Conservation (phyloP, 2,113 vertebrate genomes). For the Rhinogobius similis region DNA sequence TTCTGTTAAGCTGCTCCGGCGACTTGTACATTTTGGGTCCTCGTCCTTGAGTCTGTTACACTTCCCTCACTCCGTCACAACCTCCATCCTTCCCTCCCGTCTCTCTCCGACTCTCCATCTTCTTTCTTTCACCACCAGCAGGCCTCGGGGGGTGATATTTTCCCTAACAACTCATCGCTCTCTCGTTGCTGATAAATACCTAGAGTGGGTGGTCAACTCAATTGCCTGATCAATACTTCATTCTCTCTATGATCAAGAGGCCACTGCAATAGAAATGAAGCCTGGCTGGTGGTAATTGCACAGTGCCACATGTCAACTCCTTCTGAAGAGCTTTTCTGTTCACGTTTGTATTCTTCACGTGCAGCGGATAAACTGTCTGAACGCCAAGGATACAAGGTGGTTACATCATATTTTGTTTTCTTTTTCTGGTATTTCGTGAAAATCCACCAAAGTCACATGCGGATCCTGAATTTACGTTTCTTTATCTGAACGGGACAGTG, state of each 20-base stretch:
- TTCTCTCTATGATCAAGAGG: neutral
- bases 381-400: neutral
- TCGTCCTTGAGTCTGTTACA: no score
- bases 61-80: no score
- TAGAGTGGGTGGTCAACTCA: neutral
- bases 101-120: neutral
- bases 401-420: no score
- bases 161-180: neutral
- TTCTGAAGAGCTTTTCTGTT: neutral
- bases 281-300: neutral
- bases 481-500: no score
- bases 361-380: no score
- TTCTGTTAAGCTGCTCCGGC: no score
- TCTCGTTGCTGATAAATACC: neutral
- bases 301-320: neutral
- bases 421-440: no score
- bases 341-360: neutral
- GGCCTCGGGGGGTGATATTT: neutral
- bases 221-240: neutral
- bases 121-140: neutral
- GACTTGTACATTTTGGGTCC: no score
- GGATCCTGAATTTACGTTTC: no score
- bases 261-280: neutral
- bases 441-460: no score
- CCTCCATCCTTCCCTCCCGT: no score